Conservation (phyloP, 2,888 invertebrate species). For the Gryllus longicercus region DNA sequence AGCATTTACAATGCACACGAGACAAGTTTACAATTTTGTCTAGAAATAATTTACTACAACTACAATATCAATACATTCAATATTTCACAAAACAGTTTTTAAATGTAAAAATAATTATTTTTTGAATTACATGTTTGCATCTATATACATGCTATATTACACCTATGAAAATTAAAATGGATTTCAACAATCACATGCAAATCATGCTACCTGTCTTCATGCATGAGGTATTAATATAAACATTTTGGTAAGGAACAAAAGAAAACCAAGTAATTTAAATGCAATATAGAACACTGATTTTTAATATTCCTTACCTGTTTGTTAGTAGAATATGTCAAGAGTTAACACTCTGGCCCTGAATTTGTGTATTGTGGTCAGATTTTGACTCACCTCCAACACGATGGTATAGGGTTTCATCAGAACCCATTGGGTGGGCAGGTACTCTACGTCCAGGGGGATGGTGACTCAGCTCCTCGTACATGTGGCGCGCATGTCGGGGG, state of each 20-base stretch:
- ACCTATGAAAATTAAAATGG: background rate
- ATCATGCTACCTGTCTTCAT: background rate
- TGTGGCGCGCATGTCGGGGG: constrained; percentile 79
- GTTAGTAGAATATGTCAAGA: constrained; percentile 1
- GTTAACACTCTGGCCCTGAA: background rate
- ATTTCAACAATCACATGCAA: background rate
- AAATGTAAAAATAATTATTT: no score
- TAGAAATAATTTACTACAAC: no score
- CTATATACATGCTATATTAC: background rate
- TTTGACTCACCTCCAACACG: constrained; percentile 37
- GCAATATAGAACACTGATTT: background rate
- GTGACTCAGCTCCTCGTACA: constrained; percentile 81
- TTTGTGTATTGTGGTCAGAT: background rate
- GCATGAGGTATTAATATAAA: background rate
- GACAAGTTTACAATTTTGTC: no score
- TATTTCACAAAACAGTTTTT: no score
- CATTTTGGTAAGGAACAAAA: background rate
- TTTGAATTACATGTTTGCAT: no score
- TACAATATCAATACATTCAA: no score
- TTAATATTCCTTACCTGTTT: background rate
- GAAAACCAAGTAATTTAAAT: background rate
- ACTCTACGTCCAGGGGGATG: constrained; percentile 51
- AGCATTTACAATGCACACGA: no score
- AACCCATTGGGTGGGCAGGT: constrained; percentile 49
- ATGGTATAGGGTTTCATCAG: constrained; percentile 64